Base-by-base conservation (phyloP, 2,888 invertebrate genomes). In the Synanthedon vespiformis region DNA sequence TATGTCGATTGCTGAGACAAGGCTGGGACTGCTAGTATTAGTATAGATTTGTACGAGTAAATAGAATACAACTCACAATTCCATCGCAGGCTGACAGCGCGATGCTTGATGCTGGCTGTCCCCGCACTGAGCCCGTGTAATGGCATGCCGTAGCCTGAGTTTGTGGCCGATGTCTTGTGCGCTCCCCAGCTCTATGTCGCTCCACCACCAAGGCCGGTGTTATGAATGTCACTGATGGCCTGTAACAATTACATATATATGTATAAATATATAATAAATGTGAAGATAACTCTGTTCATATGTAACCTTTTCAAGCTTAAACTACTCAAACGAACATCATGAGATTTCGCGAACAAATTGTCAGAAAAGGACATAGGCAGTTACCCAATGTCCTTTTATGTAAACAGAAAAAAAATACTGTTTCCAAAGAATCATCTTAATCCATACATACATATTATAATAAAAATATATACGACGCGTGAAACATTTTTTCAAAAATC, bases 71-170 rank as follows among this genome's bases (percentile, higher is more conserved):
- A 78, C 94, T 93, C 79, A 95, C 95, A 89, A 95, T 82, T 68
- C 95, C 95, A 71, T 93, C 90, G 74, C 95, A 96, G 14, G 95
- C 90, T 12, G 95, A 95, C 54, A 96, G 73, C 14, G 95, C 94
- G 51, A 94, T 93, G 58, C 85, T 89, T 41, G 95, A 94, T 53
- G 84, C 80, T 5, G 89, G 80, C 60, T 94, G 92, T 49, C 93
- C 94, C 53, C 90, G 85, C 56, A 96, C 89, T 62, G 89, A 82
- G 60, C 96, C 96, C 55, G 92, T 92, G 79, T 92, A 95, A 84
- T 95, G 95, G 75, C 95, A 95, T 52, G 88, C 82, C 44, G 89
- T 90, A 56, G 90, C 88, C 51, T 88, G 76, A 27, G 78, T 71
- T 55, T 74, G 74, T 49, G 89, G 88, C 61, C 75, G 80, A 49